Conservation (phyloP, 2,113 vertebrate species). For the Cyphomyrus plagiostoma region DNA sequence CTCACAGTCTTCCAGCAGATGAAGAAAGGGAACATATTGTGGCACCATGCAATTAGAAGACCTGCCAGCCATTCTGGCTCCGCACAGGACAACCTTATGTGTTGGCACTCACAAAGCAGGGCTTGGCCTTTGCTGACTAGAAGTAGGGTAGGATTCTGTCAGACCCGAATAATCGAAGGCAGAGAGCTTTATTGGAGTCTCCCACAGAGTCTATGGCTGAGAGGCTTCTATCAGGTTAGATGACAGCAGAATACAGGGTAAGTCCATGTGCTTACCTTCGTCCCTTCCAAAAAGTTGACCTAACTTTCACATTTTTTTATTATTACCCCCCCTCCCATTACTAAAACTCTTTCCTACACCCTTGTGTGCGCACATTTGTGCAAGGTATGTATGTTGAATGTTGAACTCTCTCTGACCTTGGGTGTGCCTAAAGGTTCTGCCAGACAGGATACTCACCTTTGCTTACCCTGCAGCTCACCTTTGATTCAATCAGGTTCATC, state of each 20-base stretch:
- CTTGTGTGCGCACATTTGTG: not conserved
- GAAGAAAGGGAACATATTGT: slow-evolving; percentile 17
- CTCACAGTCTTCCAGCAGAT: slow-evolving; percentile 4
- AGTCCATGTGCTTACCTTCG: not conserved
- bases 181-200: not conserved
- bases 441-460: not conserved
- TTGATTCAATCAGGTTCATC: not conserved
- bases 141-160: not conserved
- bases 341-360: not conserved
- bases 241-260: not conserved
- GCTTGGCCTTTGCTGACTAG: not conserved
- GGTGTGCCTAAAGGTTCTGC: not conserved
- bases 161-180: not conserved
- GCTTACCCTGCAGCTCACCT: not conserved
- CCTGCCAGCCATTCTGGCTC: not conserved
- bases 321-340: not conserved
- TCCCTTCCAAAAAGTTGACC: not conserved
- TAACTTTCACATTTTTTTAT: not conserved
- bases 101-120: not conserved
- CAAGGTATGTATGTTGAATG: not conserved
- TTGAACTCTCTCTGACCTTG: not conserved
- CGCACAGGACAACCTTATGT: slow-evolving; percentile 6
- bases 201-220: not conserved
- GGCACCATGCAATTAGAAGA: slow-evolving; percentile 15
- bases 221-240: not conserved